Conservation (phyloP, 35 echinoderm and acorn worm species). For the Heliocidaris tuberculata region DNA sequence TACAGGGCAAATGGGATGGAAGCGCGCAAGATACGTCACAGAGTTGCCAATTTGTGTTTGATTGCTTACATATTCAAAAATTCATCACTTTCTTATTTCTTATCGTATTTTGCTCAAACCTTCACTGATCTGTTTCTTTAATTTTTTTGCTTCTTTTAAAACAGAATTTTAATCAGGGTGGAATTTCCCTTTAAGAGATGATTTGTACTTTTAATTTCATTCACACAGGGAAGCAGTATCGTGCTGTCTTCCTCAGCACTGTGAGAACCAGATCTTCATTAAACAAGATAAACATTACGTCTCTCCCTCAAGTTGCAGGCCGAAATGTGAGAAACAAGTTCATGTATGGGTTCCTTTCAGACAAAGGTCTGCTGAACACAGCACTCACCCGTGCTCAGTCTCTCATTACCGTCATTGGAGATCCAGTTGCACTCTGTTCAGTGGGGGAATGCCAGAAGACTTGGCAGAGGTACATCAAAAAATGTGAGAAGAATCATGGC, state of each 20-base stretch:
- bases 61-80: no score
- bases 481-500: conserved; percentile 80
- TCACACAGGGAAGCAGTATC: conserved; percentile 86
- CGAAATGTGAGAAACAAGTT: conserved; percentile 53
- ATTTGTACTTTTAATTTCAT: not conserved
- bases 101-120: no score
- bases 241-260: conserved; percentile 86
- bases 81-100: no score
- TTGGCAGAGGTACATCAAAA: conserved; percentile 80
- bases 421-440: conserved; percentile 86
- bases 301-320: conserved; percentile 30
- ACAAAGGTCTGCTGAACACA: conserved; percentile 81
- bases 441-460: conserved; percentile 75
- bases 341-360: conserved; percentile 88
- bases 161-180: no score
- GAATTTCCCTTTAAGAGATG: no score
- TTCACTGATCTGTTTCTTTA: no score
- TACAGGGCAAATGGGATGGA: no score
- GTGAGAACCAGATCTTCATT: conserved; percentile 67
- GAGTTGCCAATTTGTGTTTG: no score
- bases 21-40: no score
- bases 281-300: conserved; percentile 67
- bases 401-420: conserved; percentile 74
- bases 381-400: conserved; percentile 87
- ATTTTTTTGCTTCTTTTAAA: no score